Evolutionary conservation across 2,113 vertebrate genomes (phyloP), one percentile per base, ranked within the genome.

Genomic region (Rutilus rutilus): DNA sequence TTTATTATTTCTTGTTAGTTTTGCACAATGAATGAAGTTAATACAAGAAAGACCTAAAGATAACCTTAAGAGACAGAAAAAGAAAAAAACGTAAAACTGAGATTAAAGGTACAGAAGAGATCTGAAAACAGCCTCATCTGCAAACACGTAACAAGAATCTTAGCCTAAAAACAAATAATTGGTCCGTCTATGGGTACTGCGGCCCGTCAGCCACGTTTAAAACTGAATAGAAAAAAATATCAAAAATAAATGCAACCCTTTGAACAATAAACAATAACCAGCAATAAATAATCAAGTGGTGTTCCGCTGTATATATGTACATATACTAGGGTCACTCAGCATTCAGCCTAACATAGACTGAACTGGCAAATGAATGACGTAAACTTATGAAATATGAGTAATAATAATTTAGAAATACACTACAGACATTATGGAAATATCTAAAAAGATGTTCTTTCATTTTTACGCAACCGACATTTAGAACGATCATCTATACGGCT

Each of bases 171-270:
- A 71, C 30, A 84, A 79, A 88, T 77, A 85, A 88, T 95, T 94
- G 94, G 93, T 95, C 93, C 93, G 86, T 90, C 88, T 90, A 89
- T 86, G 78, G 69, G 87, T 87, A 60, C 89, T 85, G 76, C 71
- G 80, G 87, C 77, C 69, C 69, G 85, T 90, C 84, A 86, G 85
- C 84, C 88, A 57, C 91, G 67, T 87, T 91, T 92, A 92, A 42
- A 79, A 89, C 90, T 91, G 92, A 93, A 89, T 90, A 91, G 90
- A 91, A 93, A 93, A 57, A 93, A 84, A 90, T 95, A 94, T 94
- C 90, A 94, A 95, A 95, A 95, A 94, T 94, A 95, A 94, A 94
- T 94, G 92, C 93, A 94, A 94, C 92, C 93, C 91, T 94, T 94
- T 94, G 92, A 95, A 89, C 81, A 83, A 73, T 83, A 81, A 93